Conservation (phyloP, 2,888 invertebrate genomes). For the Rhagonycha lutea region DNA sequence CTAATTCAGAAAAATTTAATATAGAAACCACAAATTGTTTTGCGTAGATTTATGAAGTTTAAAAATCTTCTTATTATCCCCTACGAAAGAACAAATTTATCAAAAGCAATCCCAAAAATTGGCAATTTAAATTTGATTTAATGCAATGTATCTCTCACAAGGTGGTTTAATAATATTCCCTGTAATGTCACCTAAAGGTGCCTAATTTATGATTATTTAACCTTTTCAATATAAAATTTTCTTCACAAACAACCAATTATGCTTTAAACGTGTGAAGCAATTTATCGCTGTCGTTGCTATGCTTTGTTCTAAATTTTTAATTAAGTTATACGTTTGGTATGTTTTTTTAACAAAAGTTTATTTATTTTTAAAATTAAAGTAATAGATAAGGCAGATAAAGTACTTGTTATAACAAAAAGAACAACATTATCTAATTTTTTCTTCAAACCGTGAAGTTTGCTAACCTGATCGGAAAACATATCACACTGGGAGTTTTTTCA, state of each 20-base stretch:
- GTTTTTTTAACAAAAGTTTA: no score
- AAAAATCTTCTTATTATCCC: neutral
- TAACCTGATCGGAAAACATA: no score
- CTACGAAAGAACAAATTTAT: neutral
- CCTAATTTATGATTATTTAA: neutral
- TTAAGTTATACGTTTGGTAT: neutral
- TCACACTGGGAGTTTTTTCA: no score
- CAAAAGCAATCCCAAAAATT: neutral
- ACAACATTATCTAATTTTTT: no score
- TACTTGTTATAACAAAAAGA: no score
- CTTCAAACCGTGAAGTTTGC: no score
- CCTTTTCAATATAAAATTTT: neutral
- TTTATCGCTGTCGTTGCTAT: neutral
- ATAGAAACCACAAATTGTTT: neutral
- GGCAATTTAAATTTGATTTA: neutral
- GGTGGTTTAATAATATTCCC: neutral
- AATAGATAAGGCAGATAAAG: no score
- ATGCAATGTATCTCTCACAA: neutral
- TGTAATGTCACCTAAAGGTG: neutral
- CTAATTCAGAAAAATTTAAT: neutral
- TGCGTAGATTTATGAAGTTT: neutral
- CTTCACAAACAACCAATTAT: neutral
- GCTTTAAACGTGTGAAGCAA: neutral
- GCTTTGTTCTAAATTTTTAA: neutral
- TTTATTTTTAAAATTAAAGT: no score